Conservation (phyloP, 2,113 vertebrate species). For the Brachyistius frenatus region DNA sequence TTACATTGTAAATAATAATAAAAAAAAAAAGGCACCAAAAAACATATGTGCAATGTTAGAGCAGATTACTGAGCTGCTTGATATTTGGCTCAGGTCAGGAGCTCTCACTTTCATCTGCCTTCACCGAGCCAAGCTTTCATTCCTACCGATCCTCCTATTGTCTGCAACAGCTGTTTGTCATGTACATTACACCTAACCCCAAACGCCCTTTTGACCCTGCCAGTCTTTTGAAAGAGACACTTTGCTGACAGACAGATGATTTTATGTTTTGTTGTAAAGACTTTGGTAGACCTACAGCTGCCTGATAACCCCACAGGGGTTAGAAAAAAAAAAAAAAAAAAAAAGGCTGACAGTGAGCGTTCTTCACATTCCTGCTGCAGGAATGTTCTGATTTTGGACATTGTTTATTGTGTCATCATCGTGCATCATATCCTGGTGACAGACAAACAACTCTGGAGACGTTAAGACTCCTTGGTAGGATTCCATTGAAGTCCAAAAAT, state of each 20-base stretch:
- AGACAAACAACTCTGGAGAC: slow-evolving; percentile 34
- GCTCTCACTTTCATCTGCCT: slow-evolving; percentile 46
- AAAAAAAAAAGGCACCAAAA: too few relatives aligned
- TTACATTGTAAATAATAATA: too few relatives aligned
- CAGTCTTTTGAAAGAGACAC: slow-evolving; percentile 27
- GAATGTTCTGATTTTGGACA: slow-evolving; percentile 52
- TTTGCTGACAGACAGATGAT: slow-evolving; percentile 45
- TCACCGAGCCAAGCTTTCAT: slow-evolving; percentile 32
- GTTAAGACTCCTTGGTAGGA: background rate
- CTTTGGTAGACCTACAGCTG: slow-evolving; percentile 22
- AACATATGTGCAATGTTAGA: background rate
- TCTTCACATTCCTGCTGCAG: slow-evolving; percentile 56
- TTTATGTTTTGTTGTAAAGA: slow-evolving; percentile 34
- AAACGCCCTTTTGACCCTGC: slow-evolving; percentile 30
- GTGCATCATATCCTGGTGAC: slow-evolving; percentile 66
- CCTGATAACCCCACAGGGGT: slow-evolving; percentile 31
- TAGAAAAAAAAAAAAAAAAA: background rate
- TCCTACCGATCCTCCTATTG: slow-evolving; percentile 65
- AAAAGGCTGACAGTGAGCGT: slow-evolving; percentile 27
- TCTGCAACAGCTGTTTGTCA: slow-evolving; percentile 42
- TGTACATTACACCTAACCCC: slow-evolving; percentile 59
- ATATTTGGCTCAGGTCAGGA: slow-evolving; percentile 28
- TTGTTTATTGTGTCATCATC: slow-evolving; percentile 66
- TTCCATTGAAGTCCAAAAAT: slow-evolving; percentile 56
- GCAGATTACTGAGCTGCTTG: slow-evolving; percentile 16